Evolutionary conservation across 1,140 invertebrate species (phyloP), one percentile per base, ranked within the genome.

Genomic region (Portunus trituberculatus): DNA sequence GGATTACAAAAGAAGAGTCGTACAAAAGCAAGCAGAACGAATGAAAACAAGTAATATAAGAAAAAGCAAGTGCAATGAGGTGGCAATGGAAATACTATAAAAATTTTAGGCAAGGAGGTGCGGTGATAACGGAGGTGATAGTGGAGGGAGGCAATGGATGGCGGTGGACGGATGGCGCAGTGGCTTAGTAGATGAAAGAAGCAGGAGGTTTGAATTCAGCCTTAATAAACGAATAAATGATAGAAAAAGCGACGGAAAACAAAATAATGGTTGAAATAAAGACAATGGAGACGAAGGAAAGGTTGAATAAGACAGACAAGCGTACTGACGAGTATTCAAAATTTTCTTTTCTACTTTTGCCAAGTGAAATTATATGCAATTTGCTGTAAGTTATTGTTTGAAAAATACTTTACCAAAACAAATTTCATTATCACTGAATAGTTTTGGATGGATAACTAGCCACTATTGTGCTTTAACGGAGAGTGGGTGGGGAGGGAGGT

Each of bases 351-450:
- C 25, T n/a, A 76, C 67, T 76, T n/a, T 76, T 76, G 1, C 67
- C 25, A 76, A 8, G n/a, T n/a, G 6, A 76, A 76, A 76, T 76
- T 76, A 76, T 76, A 7, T n/a, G 67, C 20, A 12, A n/a, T 76
- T 76, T 25, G 25, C 20, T 20, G 67, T 25, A 25, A 76, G 6
- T n/a, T 76, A n/a, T 76, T 25, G n/a, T n/a, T 76, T n/a, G 67
- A n/a, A 59, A 59, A 76, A n/a, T 76, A 76, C 6, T 76, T n/a
- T n/a, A 76, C 67, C 67, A 25, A 76, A n/a, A 8, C 67, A 76
- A 76, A 76, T 76, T 76, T 76, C 67, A 76, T 76, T 7, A 76
- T 76, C 67, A 76, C 20, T 76, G 67, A 76, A 76, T 76, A 76
- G 12, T 76, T 76, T 76, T 76, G 20, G 67, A 76, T n/a, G 67